phyloP scores from a whole-genome alignment of 1,140 invertebrate genomes.

The Coptotermes formosanus region DNA sequence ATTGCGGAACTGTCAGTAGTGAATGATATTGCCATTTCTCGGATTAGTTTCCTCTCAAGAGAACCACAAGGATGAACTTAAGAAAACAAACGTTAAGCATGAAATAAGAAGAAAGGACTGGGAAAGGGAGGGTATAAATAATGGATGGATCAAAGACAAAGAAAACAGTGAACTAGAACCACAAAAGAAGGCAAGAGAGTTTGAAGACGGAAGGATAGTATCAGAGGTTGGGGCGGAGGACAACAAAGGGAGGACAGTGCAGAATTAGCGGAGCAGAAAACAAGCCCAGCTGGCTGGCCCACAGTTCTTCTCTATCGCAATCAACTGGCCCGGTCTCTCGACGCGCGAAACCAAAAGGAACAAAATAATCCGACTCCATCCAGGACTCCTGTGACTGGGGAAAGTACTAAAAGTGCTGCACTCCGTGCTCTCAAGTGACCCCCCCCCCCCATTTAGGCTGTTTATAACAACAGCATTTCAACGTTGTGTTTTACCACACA shows the following conservation, averaged over 20 bases:
- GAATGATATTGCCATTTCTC: not conserved
- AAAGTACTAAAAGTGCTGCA: no score
- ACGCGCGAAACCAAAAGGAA: not conserved
- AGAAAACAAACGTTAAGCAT: not conserved
- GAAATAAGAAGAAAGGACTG: not conserved
- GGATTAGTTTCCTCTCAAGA: slow-evolving; percentile 1
- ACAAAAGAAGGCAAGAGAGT: not conserved
- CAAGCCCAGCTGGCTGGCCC: not conserved
- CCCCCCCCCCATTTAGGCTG: no score
- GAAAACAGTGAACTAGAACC: slow-evolving; percentile 5
- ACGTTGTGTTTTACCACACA: no score
- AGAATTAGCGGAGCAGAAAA: slow-evolving; percentile 11
- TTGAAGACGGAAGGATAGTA: not conserved
- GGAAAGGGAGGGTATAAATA: slow-evolving; percentile 9
- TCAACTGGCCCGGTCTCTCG: not conserved
- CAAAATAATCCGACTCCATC: not conserved
- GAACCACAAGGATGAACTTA: not conserved
- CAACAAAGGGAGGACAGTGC: not conserved
- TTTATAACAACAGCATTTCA: no score
- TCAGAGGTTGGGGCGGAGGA: not conserved
- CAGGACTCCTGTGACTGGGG: no score
- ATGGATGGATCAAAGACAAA: slow-evolving; percentile 16
- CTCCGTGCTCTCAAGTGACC: no score
- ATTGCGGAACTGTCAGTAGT: not conserved
- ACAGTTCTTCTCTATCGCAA: not conserved